Conservation (phyloP, 2,888 invertebrate species). For the Sipunculus nudus region DNA sequence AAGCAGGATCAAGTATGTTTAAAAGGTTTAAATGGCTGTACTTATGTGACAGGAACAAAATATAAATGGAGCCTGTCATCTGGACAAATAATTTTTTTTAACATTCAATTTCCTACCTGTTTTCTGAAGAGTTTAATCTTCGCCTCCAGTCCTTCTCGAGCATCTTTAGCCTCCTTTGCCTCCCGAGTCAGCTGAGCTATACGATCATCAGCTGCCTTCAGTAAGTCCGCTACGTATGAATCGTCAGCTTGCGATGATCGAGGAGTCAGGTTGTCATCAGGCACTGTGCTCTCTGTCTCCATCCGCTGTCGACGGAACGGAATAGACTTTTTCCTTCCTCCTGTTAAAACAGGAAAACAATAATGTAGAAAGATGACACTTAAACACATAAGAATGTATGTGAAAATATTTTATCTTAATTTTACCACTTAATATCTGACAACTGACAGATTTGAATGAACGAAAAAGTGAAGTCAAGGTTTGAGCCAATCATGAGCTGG, state of each 20-base stretch:
- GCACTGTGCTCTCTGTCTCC: slow-evolving; percentile 63
- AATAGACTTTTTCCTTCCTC: slow-evolving; percentile 64
- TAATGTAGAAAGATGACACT: neutral
- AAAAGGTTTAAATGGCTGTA: too few species aligned
- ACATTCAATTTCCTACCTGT: slow-evolving; percentile 64
- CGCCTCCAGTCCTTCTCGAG: slow-evolving; percentile 56
- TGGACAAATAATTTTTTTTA: too few species aligned
- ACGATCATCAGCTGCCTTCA: slow-evolving; percentile 61
- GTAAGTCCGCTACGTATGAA: slow-evolving; percentile 63
- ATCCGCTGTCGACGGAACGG: slow-evolving; percentile 66
- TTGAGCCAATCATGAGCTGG: too few species aligned
- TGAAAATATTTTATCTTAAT: too few species aligned
- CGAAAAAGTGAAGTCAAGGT: too few species aligned
- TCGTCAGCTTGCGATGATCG: slow-evolving; percentile 51
- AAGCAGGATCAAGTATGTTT: too few species aligned
- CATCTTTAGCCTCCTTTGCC: slow-evolving; percentile 46
- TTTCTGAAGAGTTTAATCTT: slow-evolving; percentile 60
- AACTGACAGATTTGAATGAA: too few species aligned
- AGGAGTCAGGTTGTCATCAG: slow-evolving; percentile 30
- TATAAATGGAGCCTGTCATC: too few species aligned
- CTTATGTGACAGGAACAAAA: too few species aligned
- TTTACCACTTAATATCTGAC: too few species aligned
- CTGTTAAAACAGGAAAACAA: slow-evolving; percentile 38
- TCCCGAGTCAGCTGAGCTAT: slow-evolving; percentile 58
- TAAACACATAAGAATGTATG: neutral